Conservation (phyloP, 2,113 vertebrate species). For the Benitochromis conjunctus region DNA sequence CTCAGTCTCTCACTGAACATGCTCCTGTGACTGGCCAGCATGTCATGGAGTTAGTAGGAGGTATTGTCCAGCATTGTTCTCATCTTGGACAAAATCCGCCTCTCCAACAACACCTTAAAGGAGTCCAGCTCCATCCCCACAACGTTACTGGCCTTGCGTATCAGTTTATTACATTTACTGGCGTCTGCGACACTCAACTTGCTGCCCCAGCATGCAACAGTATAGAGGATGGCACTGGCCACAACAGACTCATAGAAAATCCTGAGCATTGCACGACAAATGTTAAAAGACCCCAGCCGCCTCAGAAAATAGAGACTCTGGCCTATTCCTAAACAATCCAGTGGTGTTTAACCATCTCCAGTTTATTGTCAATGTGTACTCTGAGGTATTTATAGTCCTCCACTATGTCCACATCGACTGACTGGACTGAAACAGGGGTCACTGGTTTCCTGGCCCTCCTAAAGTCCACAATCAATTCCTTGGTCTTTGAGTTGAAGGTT, state of each 20-base stretch:
- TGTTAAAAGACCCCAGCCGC: background rate
- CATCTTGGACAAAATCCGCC: background rate
- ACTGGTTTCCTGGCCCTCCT: background rate
- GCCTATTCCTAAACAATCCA: background rate
- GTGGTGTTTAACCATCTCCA: background rate
- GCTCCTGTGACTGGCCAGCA: background rate
- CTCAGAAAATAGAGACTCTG: background rate
- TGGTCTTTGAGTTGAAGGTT: background rate
- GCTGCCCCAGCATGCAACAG: background rate
- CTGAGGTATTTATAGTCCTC: background rate
- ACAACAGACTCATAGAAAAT: background rate
- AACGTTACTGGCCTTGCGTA: background rate
- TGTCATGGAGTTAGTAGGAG: background rate
- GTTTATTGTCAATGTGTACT: background rate
- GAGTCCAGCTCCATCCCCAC: background rate
- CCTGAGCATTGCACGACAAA: no score
- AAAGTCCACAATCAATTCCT: background rate
- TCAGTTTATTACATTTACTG: background rate
- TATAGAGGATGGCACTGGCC: background rate
- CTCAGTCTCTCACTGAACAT: background rate
- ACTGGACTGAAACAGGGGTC: background rate
- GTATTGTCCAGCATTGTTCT: background rate
- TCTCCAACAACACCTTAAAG: background rate
- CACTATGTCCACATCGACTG: rapidly evolving
- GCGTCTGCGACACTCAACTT: background rate